A percentile compares a stretch with the other conserved stretches of the same genome.
These are phyloP conservation scores for Tapirus indicus DNA, from an alignment of 2,797 vertebrate species.

Conservation along the genomic window DNA sequence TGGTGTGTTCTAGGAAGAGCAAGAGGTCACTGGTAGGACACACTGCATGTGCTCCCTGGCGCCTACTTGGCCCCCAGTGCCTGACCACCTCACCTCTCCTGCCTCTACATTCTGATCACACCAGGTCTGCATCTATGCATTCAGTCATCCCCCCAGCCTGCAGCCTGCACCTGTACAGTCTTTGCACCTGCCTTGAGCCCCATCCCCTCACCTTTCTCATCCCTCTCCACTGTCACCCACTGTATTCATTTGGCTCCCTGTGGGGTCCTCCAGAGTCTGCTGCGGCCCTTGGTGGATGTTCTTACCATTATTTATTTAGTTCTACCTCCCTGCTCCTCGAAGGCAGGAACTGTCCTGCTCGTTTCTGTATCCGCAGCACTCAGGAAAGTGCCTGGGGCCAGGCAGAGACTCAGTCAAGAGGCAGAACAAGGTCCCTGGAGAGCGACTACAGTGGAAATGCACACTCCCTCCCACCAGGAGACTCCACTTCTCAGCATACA, in stretches of 20 bases:
- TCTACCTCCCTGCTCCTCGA: background rate
- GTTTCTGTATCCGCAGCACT: background rate
- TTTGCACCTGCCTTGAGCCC: background rate
- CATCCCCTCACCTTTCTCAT: background rate
- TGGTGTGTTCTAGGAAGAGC: background rate
- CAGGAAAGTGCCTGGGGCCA: background rate
- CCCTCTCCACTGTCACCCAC: background rate
- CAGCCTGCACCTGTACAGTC: background rate
- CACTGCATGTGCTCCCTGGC: rapidly evolving
- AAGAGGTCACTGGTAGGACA: background rate
- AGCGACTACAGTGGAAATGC: background rate
- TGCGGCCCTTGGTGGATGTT: background rate
- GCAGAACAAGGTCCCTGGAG: background rate
- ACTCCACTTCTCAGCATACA: background rate
- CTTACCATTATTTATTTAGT: background rate
- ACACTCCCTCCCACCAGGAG: background rate
- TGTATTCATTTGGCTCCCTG: background rate
- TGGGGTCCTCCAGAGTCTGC: background rate
- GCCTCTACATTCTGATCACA: background rate
- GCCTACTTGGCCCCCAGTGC: rapidly evolving
- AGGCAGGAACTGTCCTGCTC: background rate
- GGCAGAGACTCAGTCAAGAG: background rate
- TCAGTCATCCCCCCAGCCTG: background rate
- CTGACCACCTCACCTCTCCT: background rate
- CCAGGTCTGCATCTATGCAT: background rate